These are phyloP conservation scores for Cuniculus paca DNA, from an alignment of 2,797 vertebrate species.

Conservation along the genomic window DNA sequence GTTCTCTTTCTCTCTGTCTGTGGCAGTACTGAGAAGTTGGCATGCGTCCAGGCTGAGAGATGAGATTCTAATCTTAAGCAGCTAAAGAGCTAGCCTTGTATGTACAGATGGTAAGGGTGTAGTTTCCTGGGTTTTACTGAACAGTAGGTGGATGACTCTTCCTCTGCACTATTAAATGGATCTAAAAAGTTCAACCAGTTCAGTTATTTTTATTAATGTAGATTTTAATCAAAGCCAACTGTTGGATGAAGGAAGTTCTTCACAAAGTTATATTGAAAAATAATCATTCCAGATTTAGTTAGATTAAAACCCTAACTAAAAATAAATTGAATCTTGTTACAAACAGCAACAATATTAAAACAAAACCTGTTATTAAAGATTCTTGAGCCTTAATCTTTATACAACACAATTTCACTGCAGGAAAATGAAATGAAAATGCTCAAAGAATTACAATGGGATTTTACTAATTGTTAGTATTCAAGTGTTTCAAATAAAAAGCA, in stretches of 20 bases:
- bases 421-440: constrained; percentile 60
- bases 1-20: not conserved
- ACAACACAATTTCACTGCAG: constrained; percentile 18
- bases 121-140: constrained; percentile 61
- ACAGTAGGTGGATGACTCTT: constrained; percentile 59
- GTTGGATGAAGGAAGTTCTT: constrained; percentile 69
- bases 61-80: constrained; percentile 41
- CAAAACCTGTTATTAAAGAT: constrained; percentile 31
- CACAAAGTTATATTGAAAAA: constrained; percentile 64
- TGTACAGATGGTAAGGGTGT: constrained; percentile 40
- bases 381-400: not conserved
- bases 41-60: constrained; percentile 29
- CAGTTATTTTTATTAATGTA: constrained; percentile 70
- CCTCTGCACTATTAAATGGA: not conserved
- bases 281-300: constrained; percentile 58
- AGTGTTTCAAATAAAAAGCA: constrained; percentile 16
- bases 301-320: constrained; percentile 57
- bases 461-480: not conserved
- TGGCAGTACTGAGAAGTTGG: constrained; percentile 46
- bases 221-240: constrained; percentile 63
- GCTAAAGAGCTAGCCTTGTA: not conserved
- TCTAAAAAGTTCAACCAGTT: constrained; percentile 38
- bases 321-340: constrained; percentile 64
- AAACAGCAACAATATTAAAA: constrained; percentile 29
- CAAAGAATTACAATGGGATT: not conserved